Conservation (phyloP, 2,113 vertebrate genomes). For the Bolborhynchus lineola region DNA sequence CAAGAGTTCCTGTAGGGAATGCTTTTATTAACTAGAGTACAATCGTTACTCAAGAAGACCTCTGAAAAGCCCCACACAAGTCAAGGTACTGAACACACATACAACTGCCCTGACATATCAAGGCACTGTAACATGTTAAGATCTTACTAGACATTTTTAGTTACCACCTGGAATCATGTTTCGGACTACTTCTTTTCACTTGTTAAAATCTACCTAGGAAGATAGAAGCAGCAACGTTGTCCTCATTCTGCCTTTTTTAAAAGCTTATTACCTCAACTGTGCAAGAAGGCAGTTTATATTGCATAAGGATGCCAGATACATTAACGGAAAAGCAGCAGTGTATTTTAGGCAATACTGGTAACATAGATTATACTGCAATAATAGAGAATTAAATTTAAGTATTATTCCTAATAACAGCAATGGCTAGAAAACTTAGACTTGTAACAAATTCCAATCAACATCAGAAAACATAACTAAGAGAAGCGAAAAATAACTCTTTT, state of each 20-base stretch:
- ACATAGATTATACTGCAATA: background rate
- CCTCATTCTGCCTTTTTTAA: conserved; percentile 57
- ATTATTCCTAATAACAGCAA: background rate
- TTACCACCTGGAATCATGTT: conserved; percentile 40
- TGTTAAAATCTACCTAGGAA: conserved; percentile 9
- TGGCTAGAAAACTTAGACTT: background rate
- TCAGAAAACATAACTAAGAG: background rate
- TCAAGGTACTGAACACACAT: background rate
- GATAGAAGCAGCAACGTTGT: conserved; percentile 4
- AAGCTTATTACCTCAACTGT: background rate
- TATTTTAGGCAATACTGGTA: background rate
- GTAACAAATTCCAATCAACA: background rate
- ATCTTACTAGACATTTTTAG: conserved; percentile 6
- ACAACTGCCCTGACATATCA: background rate
- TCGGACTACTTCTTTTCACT: conserved; percentile 4
- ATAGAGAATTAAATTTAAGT: background rate
- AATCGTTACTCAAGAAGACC: background rate
- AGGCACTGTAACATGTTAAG: background rate
- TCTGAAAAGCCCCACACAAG: background rate
- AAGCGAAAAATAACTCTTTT: background rate
- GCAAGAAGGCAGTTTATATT: background rate
- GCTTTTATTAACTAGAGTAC: background rate
- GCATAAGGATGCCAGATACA: background rate
- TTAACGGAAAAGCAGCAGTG: background rate
- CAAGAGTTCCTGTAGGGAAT: background rate